These are phyloP conservation scores for Cantharis flavilabris DNA, from an alignment of 2,888 invertebrate species.

Conservation along the genomic window DNA sequence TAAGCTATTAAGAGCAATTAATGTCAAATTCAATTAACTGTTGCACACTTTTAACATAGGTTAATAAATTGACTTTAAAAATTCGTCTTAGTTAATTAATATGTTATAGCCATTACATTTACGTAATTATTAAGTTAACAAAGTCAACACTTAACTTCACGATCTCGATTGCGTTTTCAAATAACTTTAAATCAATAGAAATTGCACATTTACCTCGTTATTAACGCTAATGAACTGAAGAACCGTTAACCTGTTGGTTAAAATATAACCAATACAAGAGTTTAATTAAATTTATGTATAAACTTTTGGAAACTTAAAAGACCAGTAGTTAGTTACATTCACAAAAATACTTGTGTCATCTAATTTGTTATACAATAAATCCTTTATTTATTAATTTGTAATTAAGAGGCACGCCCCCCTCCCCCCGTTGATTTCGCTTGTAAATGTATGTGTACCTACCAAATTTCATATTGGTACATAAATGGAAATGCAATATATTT, in stretches of 20 bases:
- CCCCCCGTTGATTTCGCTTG: too few relatives aligned
- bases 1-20: background rate
- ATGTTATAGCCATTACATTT: background rate
- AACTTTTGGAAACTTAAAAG: background rate
- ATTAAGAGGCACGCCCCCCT: too few relatives aligned
- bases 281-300: background rate
- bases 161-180: background rate
- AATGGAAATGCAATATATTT: too few relatives aligned
- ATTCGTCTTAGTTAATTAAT: background rate
- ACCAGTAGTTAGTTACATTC: too few relatives aligned
- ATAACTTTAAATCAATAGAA: constrained; percentile 7
- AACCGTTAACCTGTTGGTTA: constrained; percentile 4
- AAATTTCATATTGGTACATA: too few relatives aligned
- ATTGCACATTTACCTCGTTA: constrained; percentile 12
- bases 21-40: background rate
- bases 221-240: constrained; percentile 14
- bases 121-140: background rate
- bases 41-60: background rate
- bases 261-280: background rate
- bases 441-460: too few relatives aligned
- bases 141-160: background rate
- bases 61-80: background rate
- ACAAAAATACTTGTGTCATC: too few relatives aligned
- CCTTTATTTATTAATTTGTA: too few relatives aligned
- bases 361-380: too few relatives aligned